A percentile compares a stretch with the other conserved stretches of the same genome.
Evolutionary conservation across 2,888 invertebrate species (phyloP).

Genomic region (Argyresthia goedartella): DNA sequence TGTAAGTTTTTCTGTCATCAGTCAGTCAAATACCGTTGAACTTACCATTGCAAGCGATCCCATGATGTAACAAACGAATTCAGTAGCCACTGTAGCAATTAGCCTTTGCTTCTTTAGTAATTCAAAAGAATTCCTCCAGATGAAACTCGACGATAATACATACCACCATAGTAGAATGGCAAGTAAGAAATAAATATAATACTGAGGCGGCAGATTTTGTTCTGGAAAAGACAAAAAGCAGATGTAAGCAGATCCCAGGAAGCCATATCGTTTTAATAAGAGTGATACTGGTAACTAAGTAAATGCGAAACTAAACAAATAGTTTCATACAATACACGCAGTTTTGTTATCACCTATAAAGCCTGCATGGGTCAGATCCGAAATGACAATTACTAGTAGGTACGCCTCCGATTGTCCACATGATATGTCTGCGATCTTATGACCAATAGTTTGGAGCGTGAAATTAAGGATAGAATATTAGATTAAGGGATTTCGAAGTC

Average conservation of each 20-base stretch:
- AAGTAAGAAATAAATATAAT: slow-evolving; percentile 75
- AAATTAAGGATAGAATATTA: no score
- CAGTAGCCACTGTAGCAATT: slow-evolving; percentile 20
- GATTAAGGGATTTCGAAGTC: no score
- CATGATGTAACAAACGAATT: slow-evolving; percentile 44
- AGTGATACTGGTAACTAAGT: no score
- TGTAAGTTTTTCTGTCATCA: no score
- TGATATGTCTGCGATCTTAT: no score
- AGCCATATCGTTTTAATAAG: no score
- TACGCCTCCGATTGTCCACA: no score
- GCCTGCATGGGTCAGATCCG: no score
- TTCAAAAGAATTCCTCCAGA: slow-evolving; percentile 32
- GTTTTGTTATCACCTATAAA: no score
- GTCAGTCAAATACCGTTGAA: no score
- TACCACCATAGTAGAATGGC: slow-evolving; percentile 74
- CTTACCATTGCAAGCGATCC: slow-evolving; percentile 70
- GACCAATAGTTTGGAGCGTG: no score
- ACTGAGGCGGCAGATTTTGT: slow-evolving; percentile 72
- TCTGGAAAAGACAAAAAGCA: slow-evolving; percentile 47
- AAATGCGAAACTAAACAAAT: slow-evolving; percentile 3
- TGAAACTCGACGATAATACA: slow-evolving; percentile 29
- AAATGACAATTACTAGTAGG: no score
- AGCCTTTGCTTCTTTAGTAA: slow-evolving; percentile 24
- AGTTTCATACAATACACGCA: slow-evolving; percentile 7
- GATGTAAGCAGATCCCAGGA: slow-evolving; percentile 10